Evolutionary conservation across 2,113 vertebrate species (phyloP).

Genomic region (Empidonax traillii): DNA sequence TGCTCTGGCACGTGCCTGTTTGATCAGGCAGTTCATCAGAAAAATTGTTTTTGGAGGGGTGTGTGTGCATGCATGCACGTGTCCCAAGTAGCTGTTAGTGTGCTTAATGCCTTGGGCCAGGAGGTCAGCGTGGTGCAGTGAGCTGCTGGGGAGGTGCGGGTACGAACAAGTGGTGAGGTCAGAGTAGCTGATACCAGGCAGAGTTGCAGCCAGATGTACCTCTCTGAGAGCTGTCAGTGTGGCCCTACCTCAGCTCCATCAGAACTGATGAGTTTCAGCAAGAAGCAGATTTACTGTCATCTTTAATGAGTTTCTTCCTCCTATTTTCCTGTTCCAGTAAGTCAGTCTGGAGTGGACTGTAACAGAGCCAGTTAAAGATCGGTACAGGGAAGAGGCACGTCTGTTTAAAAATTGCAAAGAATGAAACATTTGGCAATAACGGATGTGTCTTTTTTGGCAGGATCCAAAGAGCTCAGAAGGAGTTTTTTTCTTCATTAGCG

Average conservation of each 20-base stretch:
- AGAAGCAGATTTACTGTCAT: background rate
- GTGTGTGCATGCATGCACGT: accelerated
- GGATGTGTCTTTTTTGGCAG: background rate
- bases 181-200: accelerated
- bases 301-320: background rate
- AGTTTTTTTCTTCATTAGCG: background rate
- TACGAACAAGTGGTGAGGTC: accelerated
- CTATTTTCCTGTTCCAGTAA: background rate
- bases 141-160: background rate
- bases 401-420: background rate
- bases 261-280: background rate
- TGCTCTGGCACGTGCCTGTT: background rate
- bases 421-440: background rate
- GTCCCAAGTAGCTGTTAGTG: background rate
- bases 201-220: background rate
- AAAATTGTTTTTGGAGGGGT: background rate
- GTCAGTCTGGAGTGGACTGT: background rate
- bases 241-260: accelerated
- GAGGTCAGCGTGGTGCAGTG: background rate
- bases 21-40: background rate
- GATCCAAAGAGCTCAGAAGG: background rate
- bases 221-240: background rate
- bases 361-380: background rate
- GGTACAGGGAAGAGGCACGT: background rate
- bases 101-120: background rate